Evolutionary conservation across 2,888 invertebrate species (phyloP), one percentile per base, ranked within the genome.

Genomic region (Ashinkailepas kermadecensis): DNA sequence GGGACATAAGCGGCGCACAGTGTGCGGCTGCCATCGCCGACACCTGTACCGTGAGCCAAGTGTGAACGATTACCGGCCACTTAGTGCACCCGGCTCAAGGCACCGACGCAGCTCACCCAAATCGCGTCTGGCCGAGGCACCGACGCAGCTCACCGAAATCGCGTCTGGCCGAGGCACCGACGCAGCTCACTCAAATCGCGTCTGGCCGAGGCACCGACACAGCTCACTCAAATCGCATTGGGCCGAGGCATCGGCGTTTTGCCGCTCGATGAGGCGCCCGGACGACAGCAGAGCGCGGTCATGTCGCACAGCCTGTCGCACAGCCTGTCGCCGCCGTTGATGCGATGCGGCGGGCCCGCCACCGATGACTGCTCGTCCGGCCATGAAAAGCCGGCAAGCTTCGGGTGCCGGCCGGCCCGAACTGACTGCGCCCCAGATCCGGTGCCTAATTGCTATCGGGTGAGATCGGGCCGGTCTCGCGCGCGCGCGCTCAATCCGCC

Each of bases 381-480:
- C 39, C 70, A 39, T 70, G 70, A 70, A 39, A 67, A 70, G 70
- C 70, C 15, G 70, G 39, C 70, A 70, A 25, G 70, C 39, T 39
- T 39, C 70, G 25, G 39, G 39, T 39, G 39, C 39, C 25, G 15
- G 39, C 10, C 70, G 70, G 70, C 3, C 39, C 15, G 39, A 39
- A 10, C 39, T 10, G 39, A 39, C 70, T 7, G 70, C 12, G 25
- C 23, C 11, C 15, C 70, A 67, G 70, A 70, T 25, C 70, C 13
- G 25, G 70, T 23, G 67, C 70, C 70, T 70, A 70, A 70, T 70
- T 70, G 70, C 70, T 70, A 70, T 70, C 70, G 70, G 13, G 13
- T 0, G 25, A 25, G 39, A 70, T 70, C 70, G 25, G 25, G 12
- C 13, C 70, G 25, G 39, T 70, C 39, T 39, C 70, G 18, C 70